Evolutionary conservation across 2,113 vertebrate species (phyloP).

Genomic region (Vulpes ferrilata): DNA sequence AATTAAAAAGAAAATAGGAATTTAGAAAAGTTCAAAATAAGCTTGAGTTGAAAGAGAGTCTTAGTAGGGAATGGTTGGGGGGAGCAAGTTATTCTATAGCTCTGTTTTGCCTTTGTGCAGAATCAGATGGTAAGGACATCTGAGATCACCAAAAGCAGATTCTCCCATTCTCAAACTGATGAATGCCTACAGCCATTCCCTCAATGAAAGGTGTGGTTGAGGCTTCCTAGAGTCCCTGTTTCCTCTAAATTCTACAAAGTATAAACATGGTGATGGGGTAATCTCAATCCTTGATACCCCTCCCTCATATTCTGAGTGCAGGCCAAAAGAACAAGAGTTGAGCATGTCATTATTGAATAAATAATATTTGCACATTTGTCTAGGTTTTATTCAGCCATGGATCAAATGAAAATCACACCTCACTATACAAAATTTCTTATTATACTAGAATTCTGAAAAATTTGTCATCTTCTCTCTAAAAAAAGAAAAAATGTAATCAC

Average conservation of each 20-base stretch:
- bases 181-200: neutral
- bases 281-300: neutral
- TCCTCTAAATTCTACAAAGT: neutral
- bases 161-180: neutral
- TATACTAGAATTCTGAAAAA: constrained; percentile 39
- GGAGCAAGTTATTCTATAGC: neutral
- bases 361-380: neutral
- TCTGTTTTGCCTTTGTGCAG: neutral
- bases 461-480: neutral
- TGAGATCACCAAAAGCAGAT: neutral
- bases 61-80: neutral
- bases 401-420: neutral
- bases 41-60: neutral
- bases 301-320: neutral
- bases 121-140: neutral
- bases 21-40: constrained; percentile 33
- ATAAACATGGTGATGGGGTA: neutral
- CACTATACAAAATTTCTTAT: constrained; percentile 26
- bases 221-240: neutral
- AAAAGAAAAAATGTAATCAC: neutral
- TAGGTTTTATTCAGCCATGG: neutral
- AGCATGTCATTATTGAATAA: neutral
- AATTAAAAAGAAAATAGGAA: constrained; percentile 1
- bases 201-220: neutral
- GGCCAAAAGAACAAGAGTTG: neutral